Percentiles rank a stretch among this genome's conserved stretches.
phyloP scores from a whole-genome alignment of 2,888 invertebrate species.

The Pheosia gnoma region DNA sequence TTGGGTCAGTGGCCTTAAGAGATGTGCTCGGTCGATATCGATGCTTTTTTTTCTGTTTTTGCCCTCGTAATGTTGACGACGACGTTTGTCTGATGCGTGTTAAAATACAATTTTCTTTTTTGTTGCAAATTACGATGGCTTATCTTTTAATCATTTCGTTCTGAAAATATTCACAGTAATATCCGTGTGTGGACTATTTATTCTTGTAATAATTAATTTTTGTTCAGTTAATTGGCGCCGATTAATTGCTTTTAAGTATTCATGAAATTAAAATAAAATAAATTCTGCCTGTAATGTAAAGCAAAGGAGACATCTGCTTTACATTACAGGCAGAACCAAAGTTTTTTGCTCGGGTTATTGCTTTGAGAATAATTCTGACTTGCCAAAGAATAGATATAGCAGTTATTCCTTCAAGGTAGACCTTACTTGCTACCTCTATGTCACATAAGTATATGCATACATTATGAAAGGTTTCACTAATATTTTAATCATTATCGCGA shows the following conservation, averaged over 20 bases:
- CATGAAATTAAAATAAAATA: no score
- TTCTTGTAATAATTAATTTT: neutral
- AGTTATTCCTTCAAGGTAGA: no score
- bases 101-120: constrained; percentile 20
- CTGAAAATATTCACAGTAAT: neutral
- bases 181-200: neutral
- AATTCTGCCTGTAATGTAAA: no score
- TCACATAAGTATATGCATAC: no score
- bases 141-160: constrained; percentile 25
- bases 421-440: no score
- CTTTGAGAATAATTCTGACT: no score
- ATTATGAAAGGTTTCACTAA: no score
- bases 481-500: no score
- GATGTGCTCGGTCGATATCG: constrained; percentile 60
- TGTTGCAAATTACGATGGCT: constrained; percentile 31
- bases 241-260: neutral
- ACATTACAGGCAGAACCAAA: no score
- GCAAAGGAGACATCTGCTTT: no score
- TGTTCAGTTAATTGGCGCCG: neutral
- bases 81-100: constrained; percentile 36
- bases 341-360: no score
- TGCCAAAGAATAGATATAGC: no score
- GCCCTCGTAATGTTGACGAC: constrained; percentile 29
- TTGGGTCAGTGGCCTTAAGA: constrained; percentile 78
- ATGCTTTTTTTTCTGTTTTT: constrained; percentile 34